A percentile compares a stretch with the other conserved stretches of the same genome.
Evolutionary conservation across 2,888 invertebrate genomes (phyloP).

Genomic region (Patella depressa): DNA sequence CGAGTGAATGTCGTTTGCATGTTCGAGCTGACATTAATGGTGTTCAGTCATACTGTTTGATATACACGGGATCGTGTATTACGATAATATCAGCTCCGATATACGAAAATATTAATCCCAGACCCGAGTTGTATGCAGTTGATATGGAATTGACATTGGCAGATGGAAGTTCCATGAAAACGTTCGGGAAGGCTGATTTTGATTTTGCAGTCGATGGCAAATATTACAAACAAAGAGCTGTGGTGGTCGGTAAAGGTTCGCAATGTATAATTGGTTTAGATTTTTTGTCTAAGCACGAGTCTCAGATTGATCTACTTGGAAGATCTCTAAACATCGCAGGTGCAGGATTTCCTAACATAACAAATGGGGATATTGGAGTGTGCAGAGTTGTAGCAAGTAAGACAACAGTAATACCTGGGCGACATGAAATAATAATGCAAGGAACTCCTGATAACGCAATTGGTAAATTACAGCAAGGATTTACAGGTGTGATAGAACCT

Average conservation of each 20-base stretch:
- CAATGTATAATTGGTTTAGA: conserved; percentile 15
- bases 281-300: conserved; percentile 12
- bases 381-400: conserved; percentile 2
- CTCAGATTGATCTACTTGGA: background rate
- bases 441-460: conserved; percentile 14
- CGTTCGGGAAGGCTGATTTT: background rate
- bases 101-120: background rate
- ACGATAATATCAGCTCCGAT: background rate
- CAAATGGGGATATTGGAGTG: background rate
- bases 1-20: background rate
- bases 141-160: background rate
- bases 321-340: background rate
- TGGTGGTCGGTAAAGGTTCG: background rate
- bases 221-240: background rate
- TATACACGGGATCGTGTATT: background rate
- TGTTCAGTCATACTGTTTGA: background rate
- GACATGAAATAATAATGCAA: conserved; percentile 6
- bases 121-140: background rate
- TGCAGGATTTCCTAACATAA: background rate
- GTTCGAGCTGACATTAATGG: background rate
- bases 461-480: conserved; percentile 16
- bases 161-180: background rate
- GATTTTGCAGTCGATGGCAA: background rate
- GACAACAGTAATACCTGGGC: conserved; percentile 10
- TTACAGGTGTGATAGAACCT: conserved; percentile 10